Evolutionary conservation across 2,797 vertebrate species (phyloP).

Genomic region (Coccyzus lansbergi): DNA sequence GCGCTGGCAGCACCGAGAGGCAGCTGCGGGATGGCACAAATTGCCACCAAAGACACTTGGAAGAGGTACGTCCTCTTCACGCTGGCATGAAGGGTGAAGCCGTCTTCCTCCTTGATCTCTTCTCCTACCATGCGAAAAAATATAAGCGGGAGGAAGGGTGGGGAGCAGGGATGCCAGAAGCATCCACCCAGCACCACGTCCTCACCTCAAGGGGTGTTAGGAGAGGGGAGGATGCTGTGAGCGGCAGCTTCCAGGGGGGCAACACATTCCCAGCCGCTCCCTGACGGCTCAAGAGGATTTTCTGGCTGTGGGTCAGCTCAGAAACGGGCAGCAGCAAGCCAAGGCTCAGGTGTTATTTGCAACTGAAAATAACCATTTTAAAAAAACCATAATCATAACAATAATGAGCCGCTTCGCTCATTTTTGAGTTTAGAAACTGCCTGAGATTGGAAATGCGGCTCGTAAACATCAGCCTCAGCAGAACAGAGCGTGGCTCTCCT

Average conservation of each 20-base stretch:
- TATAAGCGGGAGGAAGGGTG: not conserved
- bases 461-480: rapidly evolving
- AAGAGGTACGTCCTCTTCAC: not conserved
- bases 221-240: rapidly evolving
- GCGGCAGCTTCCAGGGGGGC: not conserved
- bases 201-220: not conserved
- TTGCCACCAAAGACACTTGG: not conserved
- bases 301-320: rapidly evolving
- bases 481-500: rapidly evolving
- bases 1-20: not conserved
- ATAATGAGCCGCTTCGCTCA: not conserved
- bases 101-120: not conserved
- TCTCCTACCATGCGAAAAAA: not conserved
- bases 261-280: not conserved
- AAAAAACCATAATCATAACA: not conserved
- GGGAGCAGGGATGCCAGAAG: rapidly evolving
- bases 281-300: not conserved
- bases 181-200: rapidly evolving
- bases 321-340: not conserved
- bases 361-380: not conserved
- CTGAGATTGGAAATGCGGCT: not conserved
- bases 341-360: not conserved
- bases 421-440: constrained; percentile 36
- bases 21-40: rapidly evolving
- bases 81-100: not conserved